Evolutionary conservation across 92 coral and sea anemone species (phyloP), one percentile per base, ranked within the genome.

Genomic region (Parazoanthus swiftii): DNA sequence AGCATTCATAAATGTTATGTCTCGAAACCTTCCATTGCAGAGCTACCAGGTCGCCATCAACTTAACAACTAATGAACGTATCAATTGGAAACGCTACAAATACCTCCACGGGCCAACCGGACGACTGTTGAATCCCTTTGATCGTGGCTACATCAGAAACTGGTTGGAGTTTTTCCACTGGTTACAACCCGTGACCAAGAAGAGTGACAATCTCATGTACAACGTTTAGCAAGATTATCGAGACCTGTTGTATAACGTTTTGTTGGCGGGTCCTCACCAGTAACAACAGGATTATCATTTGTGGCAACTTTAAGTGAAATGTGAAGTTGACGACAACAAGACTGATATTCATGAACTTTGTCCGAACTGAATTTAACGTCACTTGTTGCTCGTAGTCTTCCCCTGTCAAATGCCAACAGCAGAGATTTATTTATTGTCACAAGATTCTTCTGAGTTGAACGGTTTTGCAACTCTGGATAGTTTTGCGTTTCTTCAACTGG

Each of bases 11-110:
- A 63, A 8, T 44, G 35, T 70, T 14, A 38, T 21, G 8, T 70
- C 79, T 70, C 54, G n/a, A 77, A 48, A 58, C 21, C 88, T 79
- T 76, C 25, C 50, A 48, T 33, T 81, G 80, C 90, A 97, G 99
- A 81, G 89, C 29, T 88, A 92, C 81, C 98, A 97, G 79, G 93
- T 94, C 80, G 88, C 91, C 21, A 89, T 89, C 77, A 97, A 97
- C 89, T 81, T 97, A 6, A 97, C 99, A 7, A 95, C 98, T 3
- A 97, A 97, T 87, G 99, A 97, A 85, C 91, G 98, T 88, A 95
- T 97, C 82, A 97, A 97, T 88, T 89, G 91, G 80, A 97, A 82
- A 77, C 92, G 99, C 35, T 97, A 97, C 90, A 88, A 79, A 56
- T 97, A 97, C 59, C 92, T 97, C 20, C 90, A 80, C 29, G 96